These are phyloP conservation scores for Hartigia nigra DNA, from an alignment of 2,888 invertebrate species.

Conservation along the genomic window DNA sequence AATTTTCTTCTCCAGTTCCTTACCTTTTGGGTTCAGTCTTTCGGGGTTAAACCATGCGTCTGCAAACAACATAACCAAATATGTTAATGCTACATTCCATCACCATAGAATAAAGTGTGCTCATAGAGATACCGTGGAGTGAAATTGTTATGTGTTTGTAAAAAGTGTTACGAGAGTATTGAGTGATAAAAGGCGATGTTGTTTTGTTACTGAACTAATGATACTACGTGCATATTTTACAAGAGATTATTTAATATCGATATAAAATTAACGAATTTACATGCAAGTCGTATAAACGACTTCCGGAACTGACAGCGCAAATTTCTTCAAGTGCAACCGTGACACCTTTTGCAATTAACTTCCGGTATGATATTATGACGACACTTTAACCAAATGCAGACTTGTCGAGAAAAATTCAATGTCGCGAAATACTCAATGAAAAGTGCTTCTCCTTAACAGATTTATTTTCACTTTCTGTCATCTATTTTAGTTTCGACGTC, in stretches of 20 bases:
- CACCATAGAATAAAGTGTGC: conserved; percentile 23
- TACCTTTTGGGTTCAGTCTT: conserved; percentile 91
- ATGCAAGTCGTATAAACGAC: not conserved
- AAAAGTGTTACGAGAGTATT: not conserved
- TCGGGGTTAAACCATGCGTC: conserved; percentile 95
- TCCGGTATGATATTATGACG: not conserved
- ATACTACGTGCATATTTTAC: not conserved
- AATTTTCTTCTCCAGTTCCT: conserved; percentile 63
- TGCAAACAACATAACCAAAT: conserved; percentile 73
- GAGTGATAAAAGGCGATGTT: not conserved
- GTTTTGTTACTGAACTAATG: not conserved
- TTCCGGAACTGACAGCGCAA: not conserved
- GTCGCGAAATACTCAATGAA: not conserved
- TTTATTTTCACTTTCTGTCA: not conserved
- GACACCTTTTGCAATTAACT: not conserved
- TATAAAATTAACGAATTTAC: not conserved
- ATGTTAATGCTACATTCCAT: conserved; percentile 47
- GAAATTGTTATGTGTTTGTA: not conserved
- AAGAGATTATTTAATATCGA: not conserved
- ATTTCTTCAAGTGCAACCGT: not conserved
- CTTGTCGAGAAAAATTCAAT: not conserved
- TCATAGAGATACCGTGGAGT: not conserved
- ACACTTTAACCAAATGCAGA: not conserved
- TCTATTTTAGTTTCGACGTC: not conserved
- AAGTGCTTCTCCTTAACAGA: not conserved